These are phyloP conservation scores for Endomychus coccineus DNA, from an alignment of 2,888 invertebrate genomes.

Conservation along the genomic window DNA sequence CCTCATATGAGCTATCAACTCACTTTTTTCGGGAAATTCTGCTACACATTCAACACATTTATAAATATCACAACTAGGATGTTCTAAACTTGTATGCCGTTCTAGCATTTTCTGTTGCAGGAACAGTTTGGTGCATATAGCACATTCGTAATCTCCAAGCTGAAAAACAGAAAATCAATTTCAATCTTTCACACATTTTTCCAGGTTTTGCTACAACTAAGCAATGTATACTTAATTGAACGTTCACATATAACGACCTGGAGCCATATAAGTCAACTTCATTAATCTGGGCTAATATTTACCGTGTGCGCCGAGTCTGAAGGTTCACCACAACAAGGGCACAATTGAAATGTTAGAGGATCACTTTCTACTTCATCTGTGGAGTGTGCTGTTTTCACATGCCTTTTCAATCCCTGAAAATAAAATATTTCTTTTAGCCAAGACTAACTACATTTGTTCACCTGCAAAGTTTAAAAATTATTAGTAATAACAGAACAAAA, in stretches of 20 bases:
- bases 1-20: conserved; percentile 59
- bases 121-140: conserved; percentile 65
- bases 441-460: too few relatives aligned
- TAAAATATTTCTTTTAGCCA: too few relatives aligned
- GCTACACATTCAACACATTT: conserved; percentile 61
- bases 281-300: conserved; percentile 21
- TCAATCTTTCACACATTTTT: too few relatives aligned
- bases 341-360: conserved; percentile 42
- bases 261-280: too few relatives aligned
- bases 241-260: too few relatives aligned
- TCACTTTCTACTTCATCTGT: conserved; percentile 22
- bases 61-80: conserved; percentile 54
- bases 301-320: conserved; percentile 49
- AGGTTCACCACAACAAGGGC: conserved; percentile 54
- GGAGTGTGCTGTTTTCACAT: conserved; percentile 7
- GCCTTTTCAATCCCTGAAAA: conserved; percentile 33
- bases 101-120: conserved; percentile 58
- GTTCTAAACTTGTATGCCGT: conserved; percentile 61
- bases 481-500: too few relatives aligned
- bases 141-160: conserved; percentile 50
- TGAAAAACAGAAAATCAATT: conserved; percentile 31
- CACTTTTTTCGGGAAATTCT: conserved; percentile 54
- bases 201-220: too few relatives aligned
- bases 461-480: too few relatives aligned
- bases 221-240: too few relatives aligned